Conservation (phyloP, 2,113 vertebrate genomes). For the Channa argus region DNA sequence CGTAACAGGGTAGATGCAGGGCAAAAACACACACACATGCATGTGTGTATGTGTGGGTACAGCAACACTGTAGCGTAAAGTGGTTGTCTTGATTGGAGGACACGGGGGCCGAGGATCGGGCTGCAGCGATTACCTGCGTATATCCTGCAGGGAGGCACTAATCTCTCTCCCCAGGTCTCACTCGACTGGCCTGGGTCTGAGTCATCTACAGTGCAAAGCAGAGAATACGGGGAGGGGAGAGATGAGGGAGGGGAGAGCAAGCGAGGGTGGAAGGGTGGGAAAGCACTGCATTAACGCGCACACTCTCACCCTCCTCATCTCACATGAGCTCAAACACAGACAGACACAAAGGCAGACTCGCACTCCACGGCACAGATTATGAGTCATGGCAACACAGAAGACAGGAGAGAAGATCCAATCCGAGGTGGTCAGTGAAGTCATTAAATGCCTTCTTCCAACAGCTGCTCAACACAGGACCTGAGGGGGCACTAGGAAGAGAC, state of each 20-base stretch:
- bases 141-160: constrained; percentile 92
- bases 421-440: constrained; percentile 16
- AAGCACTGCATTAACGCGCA: constrained; percentile 82
- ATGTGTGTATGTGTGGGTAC: constrained; percentile 63
- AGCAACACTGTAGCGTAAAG: constrained; percentile 47
- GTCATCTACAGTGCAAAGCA: constrained; percentile 91
- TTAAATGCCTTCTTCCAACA: constrained; percentile 27
- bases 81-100: constrained; percentile 48
- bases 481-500: not conserved
- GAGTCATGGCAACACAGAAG: constrained; percentile 69
- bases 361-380: constrained; percentile 64
- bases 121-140: constrained; percentile 90
- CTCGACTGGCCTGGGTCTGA: constrained; percentile 90
- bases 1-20: constrained; percentile 61
- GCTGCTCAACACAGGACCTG: constrained; percentile 21
- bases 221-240: constrained; percentile 81
- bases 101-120: constrained; percentile 47
- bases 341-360: constrained; percentile 59
- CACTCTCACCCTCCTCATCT: constrained; percentile 61
- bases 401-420: constrained; percentile 45
- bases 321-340: constrained; percentile 60
- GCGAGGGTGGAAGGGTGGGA: constrained; percentile 68
- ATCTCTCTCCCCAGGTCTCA: constrained; percentile 89
- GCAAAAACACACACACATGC: constrained; percentile 68
- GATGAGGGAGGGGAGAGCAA: constrained; percentile 60